Conservation (phyloP, 2,113 vertebrate species). For the Gallinago jamesoni region DNA sequence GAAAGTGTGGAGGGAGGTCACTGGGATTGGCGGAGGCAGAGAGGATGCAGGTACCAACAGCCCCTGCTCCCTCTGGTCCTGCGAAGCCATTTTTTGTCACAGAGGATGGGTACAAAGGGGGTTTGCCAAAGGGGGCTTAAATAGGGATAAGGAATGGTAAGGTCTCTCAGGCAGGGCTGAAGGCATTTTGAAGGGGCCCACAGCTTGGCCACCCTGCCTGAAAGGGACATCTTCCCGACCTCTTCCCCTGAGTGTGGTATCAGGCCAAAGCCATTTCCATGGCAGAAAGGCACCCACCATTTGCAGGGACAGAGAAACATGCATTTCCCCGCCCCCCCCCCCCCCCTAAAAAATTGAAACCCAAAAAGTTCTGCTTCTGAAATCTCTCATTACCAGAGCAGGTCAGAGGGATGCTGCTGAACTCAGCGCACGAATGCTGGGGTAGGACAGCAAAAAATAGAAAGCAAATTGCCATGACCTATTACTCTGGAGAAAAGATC, state of each 20-base stretch:
- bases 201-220: no score
- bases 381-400: background rate
- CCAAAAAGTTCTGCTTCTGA: background rate
- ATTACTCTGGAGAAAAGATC: background rate
- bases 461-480: background rate
- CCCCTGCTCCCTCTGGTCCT: background rate
- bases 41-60: no score
- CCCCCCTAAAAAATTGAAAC: background rate
- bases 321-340: background rate
- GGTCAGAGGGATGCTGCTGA: background rate
- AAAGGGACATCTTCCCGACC: fast-evolving
- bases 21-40: fast-evolving
- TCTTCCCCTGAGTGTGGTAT: background rate
- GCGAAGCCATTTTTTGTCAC: background rate
- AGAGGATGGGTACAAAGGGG: background rate
- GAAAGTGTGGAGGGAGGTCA: background rate
- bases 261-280: background rate
- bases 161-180: background rate
- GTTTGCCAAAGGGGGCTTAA: background rate
- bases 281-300: background rate
- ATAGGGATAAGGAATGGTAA: background rate
- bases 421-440: background rate
- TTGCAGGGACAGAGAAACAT: background rate
- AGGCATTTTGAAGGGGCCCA: background rate
- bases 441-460: background rate